These are phyloP conservation scores for Tachina lurida DNA, from an alignment of 2,888 invertebrate genomes.

Conservation along the genomic window DNA sequence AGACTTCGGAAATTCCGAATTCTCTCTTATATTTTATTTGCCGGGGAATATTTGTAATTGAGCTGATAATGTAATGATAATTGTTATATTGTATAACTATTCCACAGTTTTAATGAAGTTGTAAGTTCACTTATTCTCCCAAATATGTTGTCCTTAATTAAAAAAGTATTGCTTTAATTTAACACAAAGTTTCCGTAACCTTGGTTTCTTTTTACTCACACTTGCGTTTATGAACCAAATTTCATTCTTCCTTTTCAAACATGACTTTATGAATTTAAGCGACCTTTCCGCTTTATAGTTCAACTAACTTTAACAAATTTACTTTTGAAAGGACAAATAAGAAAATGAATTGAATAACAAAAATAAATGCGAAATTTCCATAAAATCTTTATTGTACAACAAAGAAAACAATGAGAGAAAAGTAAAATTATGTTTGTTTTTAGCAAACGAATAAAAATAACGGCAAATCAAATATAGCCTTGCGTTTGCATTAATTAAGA, in stretches of 20 bases:
- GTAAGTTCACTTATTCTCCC: no score
- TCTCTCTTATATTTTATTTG: no score
- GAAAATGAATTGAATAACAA: conserved; percentile 1
- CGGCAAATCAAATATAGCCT: conserved; percentile 41
- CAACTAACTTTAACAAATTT: conserved; percentile 15
- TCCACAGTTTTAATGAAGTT: no score
- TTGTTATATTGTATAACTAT: no score
- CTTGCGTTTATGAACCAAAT: neutral
- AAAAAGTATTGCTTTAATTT: no score
- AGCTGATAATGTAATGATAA: no score
- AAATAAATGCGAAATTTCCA: conserved; percentile 12
- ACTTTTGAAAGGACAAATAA: neutral
- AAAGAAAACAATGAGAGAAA: conserved; percentile 1
- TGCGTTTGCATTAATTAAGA: conserved; percentile 51
- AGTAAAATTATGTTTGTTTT: neutral
- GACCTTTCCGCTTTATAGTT: neutral
- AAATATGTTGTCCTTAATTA: no score
- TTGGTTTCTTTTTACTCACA: neutral
- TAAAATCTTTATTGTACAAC: conserved; percentile 4
- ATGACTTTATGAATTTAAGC: neutral
- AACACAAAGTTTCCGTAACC: neutral
- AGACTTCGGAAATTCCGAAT: no score
- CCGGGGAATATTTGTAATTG: no score
- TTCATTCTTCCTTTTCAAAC: neutral
- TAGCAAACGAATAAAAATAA: neutral